Evolutionary conservation across 23 tunicate genomes (phyloP), one percentile per base, ranked within the genome.

Genomic region (Ascidia mentula): DNA sequence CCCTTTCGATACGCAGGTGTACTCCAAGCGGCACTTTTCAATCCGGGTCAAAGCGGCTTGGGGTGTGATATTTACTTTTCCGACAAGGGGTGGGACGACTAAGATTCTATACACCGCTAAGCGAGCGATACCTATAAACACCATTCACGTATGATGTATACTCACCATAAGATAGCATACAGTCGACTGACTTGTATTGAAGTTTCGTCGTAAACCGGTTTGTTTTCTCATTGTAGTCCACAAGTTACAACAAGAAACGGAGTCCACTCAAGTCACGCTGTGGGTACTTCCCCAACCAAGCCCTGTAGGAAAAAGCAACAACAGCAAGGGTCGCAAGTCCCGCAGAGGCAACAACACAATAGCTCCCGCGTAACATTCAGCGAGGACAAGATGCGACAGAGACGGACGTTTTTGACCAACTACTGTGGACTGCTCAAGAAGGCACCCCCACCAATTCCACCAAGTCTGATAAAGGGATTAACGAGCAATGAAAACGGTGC

Each of bases 351-450:
- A 3, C 4, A 28, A 3, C 28, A 28, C 22, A n/a, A n/a, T n/a
- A 28, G 65, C 22, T 53, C 65, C 13, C 65, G 65, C 13, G 24
- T 28, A 1, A 26, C 65, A 53, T 26, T 3, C 24, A 30, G 36
- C 18, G 20, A 35, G 46, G 74, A 65, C 35, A 79, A 30, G 83
- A 36, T 61, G 40, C 74, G 83, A 34, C 46, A 37, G 26, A 32
- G 34, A 5, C 83, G 74, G 32, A 32, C 38, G 26, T 83, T 76
- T 83, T 61, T 69, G 32, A 83, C 87, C 32, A 60, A 83, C 75
- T 83, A 83, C 34, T 3, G 76, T 6, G 81, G 69, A 28, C 60
- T 83, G 5, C 37, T 83, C 38, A 76, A 65, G 65, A 38, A 32
- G 18, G 36, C 61, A 36, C 81, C 87, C 24, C 73, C 81, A n/a